Conservation (phyloP, 2,113 vertebrate genomes). For the Gallinago undulata region DNA sequence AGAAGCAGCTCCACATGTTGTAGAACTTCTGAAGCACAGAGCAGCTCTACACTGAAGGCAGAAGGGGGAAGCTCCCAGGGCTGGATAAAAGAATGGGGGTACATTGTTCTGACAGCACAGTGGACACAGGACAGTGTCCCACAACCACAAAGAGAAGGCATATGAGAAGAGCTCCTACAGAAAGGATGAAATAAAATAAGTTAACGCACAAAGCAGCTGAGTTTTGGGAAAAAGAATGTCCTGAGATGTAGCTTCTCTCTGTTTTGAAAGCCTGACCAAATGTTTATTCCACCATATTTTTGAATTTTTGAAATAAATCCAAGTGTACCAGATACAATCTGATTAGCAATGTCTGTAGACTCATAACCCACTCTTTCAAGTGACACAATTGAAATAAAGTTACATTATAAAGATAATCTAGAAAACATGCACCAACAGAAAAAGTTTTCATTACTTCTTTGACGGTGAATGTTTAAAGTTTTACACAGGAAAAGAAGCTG, state of each 20-base stretch:
- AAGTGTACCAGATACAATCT: background rate
- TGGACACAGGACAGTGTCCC: no score
- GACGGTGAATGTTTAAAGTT: background rate
- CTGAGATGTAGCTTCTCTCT: background rate
- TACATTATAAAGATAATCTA: background rate
- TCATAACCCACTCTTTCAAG: background rate
- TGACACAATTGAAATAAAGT: background rate
- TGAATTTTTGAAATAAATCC: background rate
- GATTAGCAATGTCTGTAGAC: background rate
- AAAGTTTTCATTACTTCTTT: background rate
- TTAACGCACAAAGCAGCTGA: background rate
- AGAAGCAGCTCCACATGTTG: background rate
- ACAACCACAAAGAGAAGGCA: background rate
- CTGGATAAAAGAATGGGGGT: accelerated
- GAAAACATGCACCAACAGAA: background rate
- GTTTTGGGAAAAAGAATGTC: background rate
- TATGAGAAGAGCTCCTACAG: background rate
- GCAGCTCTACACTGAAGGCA: background rate
- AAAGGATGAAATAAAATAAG: background rate
- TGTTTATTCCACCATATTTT: background rate
- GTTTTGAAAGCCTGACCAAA: background rate
- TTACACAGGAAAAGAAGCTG: background rate
- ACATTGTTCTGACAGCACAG: background rate
- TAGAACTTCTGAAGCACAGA: background rate
- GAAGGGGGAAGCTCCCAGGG: background rate